Evolutionary conservation across 2,113 vertebrate species (phyloP), one percentile per base, ranked within the genome.

Genomic region (Monopterus albus): DNA sequence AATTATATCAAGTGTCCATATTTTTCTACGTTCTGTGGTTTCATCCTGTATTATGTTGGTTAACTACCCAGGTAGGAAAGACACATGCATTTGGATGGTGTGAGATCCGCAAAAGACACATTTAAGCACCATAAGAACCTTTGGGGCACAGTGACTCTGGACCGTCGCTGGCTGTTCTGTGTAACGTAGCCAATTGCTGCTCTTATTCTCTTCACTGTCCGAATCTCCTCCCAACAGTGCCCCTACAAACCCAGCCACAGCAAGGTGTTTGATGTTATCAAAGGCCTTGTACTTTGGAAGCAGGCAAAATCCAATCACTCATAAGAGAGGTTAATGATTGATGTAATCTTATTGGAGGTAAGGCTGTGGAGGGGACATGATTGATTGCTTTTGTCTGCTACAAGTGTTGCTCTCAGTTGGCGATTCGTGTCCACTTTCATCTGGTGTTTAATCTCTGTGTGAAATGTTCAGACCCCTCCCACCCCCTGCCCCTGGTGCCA

Each of bases 231-330:
- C 85, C 69, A 85, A 59, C 79, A 72, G 79, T 87, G 82, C 88
- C 90, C 90, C 93, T 92, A 91, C 55, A 90, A 82, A 88, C 75
- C 66, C 85, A 77, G 79, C 86, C 91, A 93, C 87, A 52, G 56
- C 87, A 95, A 94, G 89, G 91, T 89, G 91, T 92, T 93, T 93
- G 91, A 94, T 94, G 89, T 83, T 94, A 96, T 94, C 88, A 79
- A 91, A 89, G 84, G 89, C 51, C 74, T 73, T 57, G 69, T 79
- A 50, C 85, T 84, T 83, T 77, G 68, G 77, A 77, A 84, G 84
- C 81, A 84, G 91, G 91, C 92, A 87, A 87, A 94, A 88, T 93
- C 93, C 91, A 93, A 91, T 93, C 88, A 92, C 82, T 94, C 92
- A 91, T 94, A 95, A 93, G 88, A 91, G 86, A 86, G 83, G 56